Base-by-base conservation (phyloP, 2,113 vertebrate genomes). In the Mellivora capensis region DNA sequence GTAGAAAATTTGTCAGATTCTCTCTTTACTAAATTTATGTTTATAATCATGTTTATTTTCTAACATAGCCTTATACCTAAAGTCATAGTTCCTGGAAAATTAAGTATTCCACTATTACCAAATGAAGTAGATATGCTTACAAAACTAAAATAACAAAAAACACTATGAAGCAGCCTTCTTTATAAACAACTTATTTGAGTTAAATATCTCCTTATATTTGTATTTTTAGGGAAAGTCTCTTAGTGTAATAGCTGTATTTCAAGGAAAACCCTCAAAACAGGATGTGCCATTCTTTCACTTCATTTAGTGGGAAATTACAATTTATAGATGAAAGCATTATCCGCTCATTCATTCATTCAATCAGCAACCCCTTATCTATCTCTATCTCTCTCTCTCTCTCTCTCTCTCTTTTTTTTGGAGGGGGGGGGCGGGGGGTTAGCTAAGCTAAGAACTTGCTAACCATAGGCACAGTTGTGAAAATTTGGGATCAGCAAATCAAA, bases 61-160 rank as follows among this genome's bases (percentile, higher is more conserved):
- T 74, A 77, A 81, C 39, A 42, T 71, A 54, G 47, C 23, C 47
- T 88, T 69, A 80, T 7, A 42, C 20, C 27, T 71, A 52, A 93
- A 93, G 72, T 91, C 29, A 84, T 62, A 57, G 9, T 69, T 77
- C 81, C 69, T 85, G 25, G 31, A 91, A 96, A 96, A 91, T 54
- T 59, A 82, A 34, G 4, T 74, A 84, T 84, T 93, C 83, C 42
- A 13, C 7, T 84, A 34, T 76, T 90, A 31, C 29, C 34, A 62
- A 57, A 54, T 34, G 5, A 69, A 47, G 71, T 86, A 84, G 71
- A 49, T 76, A 62, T 91, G 12, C 37, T 49, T 85, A 39, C 2
- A 64, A 77, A 59, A 74, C 76, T 83, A 95, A 61, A 90, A 34
- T 44, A 61, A 61, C 29, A 20, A 34, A 91, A 83, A 34, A 49